Evolutionary conservation across 2,113 vertebrate genomes (phyloP).

Genomic region (Oreochromis tanganicae): DNA sequence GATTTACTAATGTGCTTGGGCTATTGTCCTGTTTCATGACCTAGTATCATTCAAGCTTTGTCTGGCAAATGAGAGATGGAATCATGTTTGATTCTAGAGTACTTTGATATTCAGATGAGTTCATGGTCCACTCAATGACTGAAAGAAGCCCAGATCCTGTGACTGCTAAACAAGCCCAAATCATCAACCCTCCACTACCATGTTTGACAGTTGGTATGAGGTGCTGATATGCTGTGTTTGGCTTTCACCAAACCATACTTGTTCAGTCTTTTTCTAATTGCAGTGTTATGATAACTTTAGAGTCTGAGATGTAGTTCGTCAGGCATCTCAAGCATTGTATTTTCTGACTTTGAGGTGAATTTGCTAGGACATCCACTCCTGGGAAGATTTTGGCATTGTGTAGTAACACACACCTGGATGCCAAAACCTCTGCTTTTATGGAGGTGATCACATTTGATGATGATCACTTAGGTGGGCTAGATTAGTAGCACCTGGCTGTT

Average conservation of each 20-base stretch:
- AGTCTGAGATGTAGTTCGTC: not conserved
- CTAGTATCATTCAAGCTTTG: not conserved
- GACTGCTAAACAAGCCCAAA: not conserved
- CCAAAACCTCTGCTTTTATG: not conserved
- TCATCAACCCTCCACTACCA: not conserved
- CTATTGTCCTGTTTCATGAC: not conserved
- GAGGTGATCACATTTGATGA: not conserved
- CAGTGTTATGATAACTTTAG: not conserved
- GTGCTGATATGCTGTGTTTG: not conserved
- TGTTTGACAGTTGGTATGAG: not conserved
- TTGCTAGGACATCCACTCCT: not conserved
- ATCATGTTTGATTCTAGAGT: not conserved
- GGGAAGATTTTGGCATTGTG: not conserved
- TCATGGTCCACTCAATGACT: not conserved
- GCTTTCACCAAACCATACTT: not conserved
- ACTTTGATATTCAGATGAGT: not conserved
- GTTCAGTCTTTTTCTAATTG: not conserved
- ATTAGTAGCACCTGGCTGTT: not conserved
- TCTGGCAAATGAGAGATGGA: not conserved
- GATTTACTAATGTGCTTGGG: not conserved
- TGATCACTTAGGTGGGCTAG: not conserved
- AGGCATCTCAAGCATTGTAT: not conserved
- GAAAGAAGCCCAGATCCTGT: not conserved
- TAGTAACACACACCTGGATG: not conserved
- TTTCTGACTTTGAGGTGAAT: not conserved